phyloP scores from a whole-genome alignment of 2,113 vertebrate species.

The Nibea coibor region DNA sequence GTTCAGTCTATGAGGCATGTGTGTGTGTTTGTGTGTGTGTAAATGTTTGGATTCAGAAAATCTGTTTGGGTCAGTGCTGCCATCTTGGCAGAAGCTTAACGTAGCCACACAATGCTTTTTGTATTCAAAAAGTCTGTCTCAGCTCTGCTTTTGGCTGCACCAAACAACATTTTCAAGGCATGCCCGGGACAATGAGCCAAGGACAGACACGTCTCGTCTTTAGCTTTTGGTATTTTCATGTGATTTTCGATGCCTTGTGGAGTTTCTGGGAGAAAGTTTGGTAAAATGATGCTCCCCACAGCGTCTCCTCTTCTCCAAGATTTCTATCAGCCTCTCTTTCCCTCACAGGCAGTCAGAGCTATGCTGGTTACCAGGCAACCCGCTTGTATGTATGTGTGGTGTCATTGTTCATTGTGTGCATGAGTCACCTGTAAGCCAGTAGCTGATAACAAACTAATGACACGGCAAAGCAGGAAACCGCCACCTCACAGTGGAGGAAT shows the following conservation, averaged over 20 bases:
- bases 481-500: neutral
- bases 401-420: conserved; percentile 67
- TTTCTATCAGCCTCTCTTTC: conserved; percentile 22
- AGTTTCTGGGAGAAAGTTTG: conserved; percentile 18
- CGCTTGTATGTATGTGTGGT: conserved; percentile 26
- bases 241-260: neutral
- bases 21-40: too few species aligned
- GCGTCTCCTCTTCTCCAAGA: conserved; percentile 7
- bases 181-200: neutral
- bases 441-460: conserved; percentile 57
- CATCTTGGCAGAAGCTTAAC: too few species aligned
- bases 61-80: neutral
- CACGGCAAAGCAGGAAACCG: conserved; percentile 50
- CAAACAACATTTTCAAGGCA: neutral
- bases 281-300: conserved; percentile 5
- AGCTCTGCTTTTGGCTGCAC: neutral
- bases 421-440: conserved; percentile 64
- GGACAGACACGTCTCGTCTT: neutral
- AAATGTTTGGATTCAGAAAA: neutral
- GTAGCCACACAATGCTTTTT: neutral
- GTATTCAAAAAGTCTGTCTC: neutral
- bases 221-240: neutral
- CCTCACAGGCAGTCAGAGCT: conserved; percentile 26
- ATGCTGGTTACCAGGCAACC: conserved; percentile 41
- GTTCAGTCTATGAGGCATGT: neutral